These are phyloP conservation scores for Ictidomys tridecemlineatus DNA, from an alignment of 2,113 vertebrate species.

Conservation along the genomic window DNA sequence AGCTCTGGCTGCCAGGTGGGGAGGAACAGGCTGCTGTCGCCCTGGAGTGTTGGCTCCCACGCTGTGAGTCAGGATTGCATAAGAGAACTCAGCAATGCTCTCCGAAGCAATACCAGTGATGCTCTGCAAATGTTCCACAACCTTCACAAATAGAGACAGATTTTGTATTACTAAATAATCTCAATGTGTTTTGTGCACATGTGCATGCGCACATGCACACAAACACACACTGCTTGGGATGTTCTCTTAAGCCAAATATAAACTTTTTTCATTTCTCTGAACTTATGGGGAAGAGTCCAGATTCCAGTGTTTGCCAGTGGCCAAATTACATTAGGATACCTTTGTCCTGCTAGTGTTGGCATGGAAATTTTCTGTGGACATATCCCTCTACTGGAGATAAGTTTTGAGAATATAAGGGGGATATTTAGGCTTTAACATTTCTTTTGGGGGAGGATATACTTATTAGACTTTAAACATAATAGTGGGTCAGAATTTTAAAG, in stretches of 20 bases:
- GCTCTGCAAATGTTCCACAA: slow-evolving; percentile 90
- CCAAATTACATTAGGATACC: background rate
- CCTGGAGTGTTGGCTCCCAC: slow-evolving; percentile 62
- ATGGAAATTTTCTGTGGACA: slow-evolving; percentile 26
- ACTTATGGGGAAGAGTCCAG: slow-evolving; percentile 19
- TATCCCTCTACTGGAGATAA: background rate
- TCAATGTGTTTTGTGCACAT: background rate
- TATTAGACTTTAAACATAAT: background rate
- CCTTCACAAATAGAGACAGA: slow-evolving; percentile 85
- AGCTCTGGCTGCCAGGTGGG: slow-evolving; percentile 61
- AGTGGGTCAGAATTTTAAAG: background rate
- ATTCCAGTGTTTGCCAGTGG: slow-evolving; percentile 26
- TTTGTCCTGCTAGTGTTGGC: slow-evolving; percentile 47
- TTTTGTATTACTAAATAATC: background rate
- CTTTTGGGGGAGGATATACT: background rate
- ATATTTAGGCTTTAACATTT: slow-evolving; percentile 48
- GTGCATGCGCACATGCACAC: background rate
- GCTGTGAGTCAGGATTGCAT: slow-evolving; percentile 88
- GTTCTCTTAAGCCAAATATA: slow-evolving; percentile 22
- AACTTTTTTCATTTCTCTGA: slow-evolving; percentile 33
- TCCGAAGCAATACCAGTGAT: slow-evolving; percentile 93
- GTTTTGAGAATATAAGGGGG: background rate
- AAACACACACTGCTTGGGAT: background rate
- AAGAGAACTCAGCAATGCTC: slow-evolving; percentile 92
- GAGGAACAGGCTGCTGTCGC: slow-evolving; percentile 52